phyloP scores from a whole-genome alignment of 2,888 invertebrate genomes.

The Xanthia icteritia region DNA sequence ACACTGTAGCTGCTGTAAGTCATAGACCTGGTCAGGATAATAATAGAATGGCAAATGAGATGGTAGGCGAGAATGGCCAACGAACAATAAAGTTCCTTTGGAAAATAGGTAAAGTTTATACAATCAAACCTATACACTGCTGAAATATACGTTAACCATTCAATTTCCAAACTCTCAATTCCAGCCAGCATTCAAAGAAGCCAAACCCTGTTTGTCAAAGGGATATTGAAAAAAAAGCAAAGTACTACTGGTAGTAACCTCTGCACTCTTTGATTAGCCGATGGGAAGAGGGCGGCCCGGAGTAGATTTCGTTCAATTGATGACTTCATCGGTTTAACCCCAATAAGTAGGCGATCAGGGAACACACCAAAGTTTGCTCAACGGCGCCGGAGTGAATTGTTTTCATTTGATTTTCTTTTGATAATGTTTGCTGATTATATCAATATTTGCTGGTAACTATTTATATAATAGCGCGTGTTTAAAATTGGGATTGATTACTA shows the following conservation, averaged over 20 bases:
- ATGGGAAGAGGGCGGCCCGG: conserved; percentile 74
- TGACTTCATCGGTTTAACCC: conserved; percentile 87
- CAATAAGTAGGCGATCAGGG: conserved; percentile 82
- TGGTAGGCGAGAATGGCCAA: not conserved
- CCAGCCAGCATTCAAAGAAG: conserved; percentile 15
- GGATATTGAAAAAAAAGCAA: conserved; percentile 66
- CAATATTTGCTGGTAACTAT: conserved; percentile 30
- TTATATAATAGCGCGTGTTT: not conserved
- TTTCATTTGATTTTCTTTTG: conserved; percentile 72
- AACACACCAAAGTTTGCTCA: conserved; percentile 78
- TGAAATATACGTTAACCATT: not conserved
- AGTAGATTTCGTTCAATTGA: conserved; percentile 84
- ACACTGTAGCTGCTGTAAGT: not conserved
- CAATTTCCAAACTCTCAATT: not conserved
- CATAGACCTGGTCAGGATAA: not conserved
- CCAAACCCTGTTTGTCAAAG: conserved; percentile 59
- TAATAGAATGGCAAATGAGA: not conserved
- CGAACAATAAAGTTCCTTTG: not conserved
- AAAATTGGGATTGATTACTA: not conserved
- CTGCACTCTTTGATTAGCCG: conserved; percentile 81
- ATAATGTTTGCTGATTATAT: conserved; percentile 49
- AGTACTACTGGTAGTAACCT: conserved; percentile 74
- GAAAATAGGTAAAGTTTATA: not conserved
- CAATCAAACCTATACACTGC: not conserved
- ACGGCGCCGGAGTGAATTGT: conserved; percentile 80